Percentiles rank a stretch among this genome's conserved stretches.
These are phyloP conservation scores for Hemichromis elongatus DNA, from an alignment of 2,113 vertebrate species.

Conservation along the genomic window DNA sequence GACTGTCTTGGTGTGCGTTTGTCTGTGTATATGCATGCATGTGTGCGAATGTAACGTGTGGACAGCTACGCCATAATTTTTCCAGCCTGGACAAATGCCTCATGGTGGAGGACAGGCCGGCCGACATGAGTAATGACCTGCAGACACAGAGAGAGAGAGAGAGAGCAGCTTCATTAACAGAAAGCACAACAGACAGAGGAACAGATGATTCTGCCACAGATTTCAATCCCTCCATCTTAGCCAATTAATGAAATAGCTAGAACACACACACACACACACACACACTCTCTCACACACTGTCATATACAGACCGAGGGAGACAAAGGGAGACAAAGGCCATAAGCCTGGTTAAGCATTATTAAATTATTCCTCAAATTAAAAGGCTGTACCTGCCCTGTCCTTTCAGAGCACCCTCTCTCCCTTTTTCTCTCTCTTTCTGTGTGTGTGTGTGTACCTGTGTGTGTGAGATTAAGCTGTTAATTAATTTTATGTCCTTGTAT, in stretches of 20 bases:
- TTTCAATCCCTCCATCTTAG: constrained; percentile 41
- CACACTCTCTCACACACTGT: not conserved
- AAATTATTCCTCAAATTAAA: constrained; percentile 76
- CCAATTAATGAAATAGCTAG: constrained; percentile 50
- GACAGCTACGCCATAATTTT: constrained; percentile 29
- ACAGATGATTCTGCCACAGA: constrained; percentile 51
- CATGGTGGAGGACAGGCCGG: constrained; percentile 45
- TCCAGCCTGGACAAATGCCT: constrained; percentile 40
- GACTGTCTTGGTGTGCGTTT: not conserved
- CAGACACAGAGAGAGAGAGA: constrained; percentile 8
- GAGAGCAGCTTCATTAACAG: constrained; percentile 35
- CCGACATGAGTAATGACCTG: constrained; percentile 50
- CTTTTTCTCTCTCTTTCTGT: not conserved
- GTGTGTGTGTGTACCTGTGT: not conserved
- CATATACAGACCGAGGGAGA: not conserved
- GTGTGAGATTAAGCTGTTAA: constrained; percentile 61
- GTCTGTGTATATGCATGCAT: not conserved
- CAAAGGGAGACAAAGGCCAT: constrained; percentile 25
- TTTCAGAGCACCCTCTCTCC: constrained; percentile 25
- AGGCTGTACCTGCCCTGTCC: constrained; percentile 65
- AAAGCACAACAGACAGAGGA: constrained; percentile 46
- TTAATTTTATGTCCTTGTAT: constrained; percentile 69
- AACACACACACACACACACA: constrained; percentile 14
- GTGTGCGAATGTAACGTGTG: not conserved
- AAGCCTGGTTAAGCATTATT: constrained; percentile 69